Evolutionary conservation across 2,113 vertebrate genomes (phyloP).

Genomic region (Leucopsar rothschildi): DNA sequence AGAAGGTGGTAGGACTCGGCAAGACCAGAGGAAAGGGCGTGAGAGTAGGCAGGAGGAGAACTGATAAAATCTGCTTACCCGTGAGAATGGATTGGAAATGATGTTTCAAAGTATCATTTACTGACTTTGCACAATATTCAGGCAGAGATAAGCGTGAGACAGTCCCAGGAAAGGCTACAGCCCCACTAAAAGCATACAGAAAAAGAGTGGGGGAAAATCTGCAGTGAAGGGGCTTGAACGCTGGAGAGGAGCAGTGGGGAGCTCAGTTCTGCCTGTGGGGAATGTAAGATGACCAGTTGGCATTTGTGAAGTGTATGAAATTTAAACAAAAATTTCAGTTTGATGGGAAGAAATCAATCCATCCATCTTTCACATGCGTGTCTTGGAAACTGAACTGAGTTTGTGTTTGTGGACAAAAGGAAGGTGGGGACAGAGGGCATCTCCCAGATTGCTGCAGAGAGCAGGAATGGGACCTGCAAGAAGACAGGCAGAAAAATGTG

Average conservation of each 20-base stretch:
- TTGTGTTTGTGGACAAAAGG: background rate
- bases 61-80: background rate
- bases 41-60: background rate
- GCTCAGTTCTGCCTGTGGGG: background rate
- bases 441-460: background rate
- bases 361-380: background rate
- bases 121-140: background rate
- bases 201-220: background rate
- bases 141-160: background rate
- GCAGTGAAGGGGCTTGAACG: background rate
- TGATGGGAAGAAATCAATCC: background rate
- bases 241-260: background rate
- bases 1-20: background rate
- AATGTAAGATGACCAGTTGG: background rate
- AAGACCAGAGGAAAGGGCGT: accelerated
- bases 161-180: background rate
- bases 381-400: background rate
- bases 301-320: background rate
- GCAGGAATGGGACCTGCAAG: background rate
- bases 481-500: background rate
- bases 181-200: background rate
- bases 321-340: background rate
- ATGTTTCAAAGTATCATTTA: background rate
- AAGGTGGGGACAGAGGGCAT: background rate
- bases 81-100: background rate